phyloP scores from a whole-genome alignment of 1,140 invertebrate genomes.

The Glossosoma conforme region DNA sequence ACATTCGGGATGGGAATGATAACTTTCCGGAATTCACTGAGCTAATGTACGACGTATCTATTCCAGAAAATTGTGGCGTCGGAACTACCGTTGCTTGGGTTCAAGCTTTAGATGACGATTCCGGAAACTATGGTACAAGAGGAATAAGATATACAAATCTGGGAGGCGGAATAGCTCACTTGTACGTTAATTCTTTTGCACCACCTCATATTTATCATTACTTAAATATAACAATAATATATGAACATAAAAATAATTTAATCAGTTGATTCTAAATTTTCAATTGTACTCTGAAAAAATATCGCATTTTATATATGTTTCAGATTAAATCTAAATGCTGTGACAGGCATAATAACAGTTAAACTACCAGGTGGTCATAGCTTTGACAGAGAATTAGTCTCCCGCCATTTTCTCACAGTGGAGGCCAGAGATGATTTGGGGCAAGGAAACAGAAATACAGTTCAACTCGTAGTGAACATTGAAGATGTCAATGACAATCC shows the following conservation, averaged over 20 bases:
- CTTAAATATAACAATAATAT: too few species aligned
- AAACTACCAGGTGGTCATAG: constrained; percentile 63
- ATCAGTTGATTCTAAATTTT: too few species aligned
- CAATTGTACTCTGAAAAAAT: too few species aligned
- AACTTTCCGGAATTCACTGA: constrained; percentile 87
- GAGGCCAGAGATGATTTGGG: constrained; percentile 87
- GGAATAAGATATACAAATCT: constrained; percentile 85
- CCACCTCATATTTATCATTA: neutral
- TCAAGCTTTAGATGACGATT: constrained; percentile 78
- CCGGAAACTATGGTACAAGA: constrained; percentile 76
- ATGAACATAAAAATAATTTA: too few species aligned
- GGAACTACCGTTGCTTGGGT: constrained; percentile 81
- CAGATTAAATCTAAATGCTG: constrained; percentile 75
- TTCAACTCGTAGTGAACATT: constrained; percentile 78
- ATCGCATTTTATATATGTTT: constrained; percentile 32
- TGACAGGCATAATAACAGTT: constrained; percentile 78
- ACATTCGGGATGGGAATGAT: constrained; percentile 88
- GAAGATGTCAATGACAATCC: constrained; percentile 87
- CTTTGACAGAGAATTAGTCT: constrained; percentile 84
- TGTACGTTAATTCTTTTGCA: constrained; percentile 57
- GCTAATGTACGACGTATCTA: constrained; percentile 68
- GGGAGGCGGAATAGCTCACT: constrained; percentile 67
- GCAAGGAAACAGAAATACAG: constrained; percentile 81
- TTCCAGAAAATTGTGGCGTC: constrained; percentile 76
- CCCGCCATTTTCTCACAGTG: constrained; percentile 83